Base-by-base conservation (phyloP, 2,888 invertebrate genomes). In the Patella pellucida region DNA sequence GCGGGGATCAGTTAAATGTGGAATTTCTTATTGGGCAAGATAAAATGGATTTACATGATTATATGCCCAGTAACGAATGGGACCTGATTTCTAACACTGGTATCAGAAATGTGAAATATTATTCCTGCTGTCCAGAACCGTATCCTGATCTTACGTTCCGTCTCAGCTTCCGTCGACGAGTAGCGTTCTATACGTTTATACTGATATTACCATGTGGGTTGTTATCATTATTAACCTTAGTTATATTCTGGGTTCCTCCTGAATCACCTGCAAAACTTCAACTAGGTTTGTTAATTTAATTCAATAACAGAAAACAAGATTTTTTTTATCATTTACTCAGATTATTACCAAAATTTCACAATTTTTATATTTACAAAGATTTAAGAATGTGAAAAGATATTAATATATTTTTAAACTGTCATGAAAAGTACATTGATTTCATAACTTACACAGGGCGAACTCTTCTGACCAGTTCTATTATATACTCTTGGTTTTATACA, bases 181-280 rank as follows among this genome's bases (percentile, higher is more conserved):
- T 86, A 51, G 86, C 87, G 19, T 90, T 89, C 79, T 90, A 89
- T 79, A 88, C 86, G 62, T 89, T 91, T 81, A 88, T 90, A 68
- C 84, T 91, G 72, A 87, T 91, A 68, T 81, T 90, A 56, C 90
- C 90, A 11, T 90, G 90, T 82, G 86, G 88, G 31, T 82, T 91
- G 19, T 83, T 91, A 68, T 89, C 90, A 15, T 83, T 87, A 23
- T 80, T 91, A 41, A 90, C 90, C 5, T 83, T 90, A 78, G 89
- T 90, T 19, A 87, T 90, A 69, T 91, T 91, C 83, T 91, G 90
- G 90, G 87, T 91, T 23, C 91, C 91, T 23, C 90, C 90, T 12
- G 90, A 91, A 78, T 88, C 90, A 16, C 89, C 90, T 9, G 90
- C 90, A 31, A 90, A 91, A 83, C 87, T 90, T 79, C 84, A 89